Conservation (phyloP, 2,888 invertebrate genomes). For the Druceiella hillmani region DNA sequence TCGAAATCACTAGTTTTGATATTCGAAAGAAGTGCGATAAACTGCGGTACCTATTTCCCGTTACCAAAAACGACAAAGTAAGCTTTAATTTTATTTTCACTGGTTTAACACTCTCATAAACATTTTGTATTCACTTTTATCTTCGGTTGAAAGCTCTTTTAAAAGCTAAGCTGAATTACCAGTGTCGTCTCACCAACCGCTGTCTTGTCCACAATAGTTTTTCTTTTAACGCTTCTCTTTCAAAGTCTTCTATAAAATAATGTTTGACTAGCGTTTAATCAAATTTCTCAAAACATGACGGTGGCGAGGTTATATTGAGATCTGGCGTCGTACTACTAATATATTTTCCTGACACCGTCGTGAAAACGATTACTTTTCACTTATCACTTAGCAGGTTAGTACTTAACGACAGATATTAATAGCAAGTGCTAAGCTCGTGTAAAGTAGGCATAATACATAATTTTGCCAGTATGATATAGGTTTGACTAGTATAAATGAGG, state of each 20-base stretch:
- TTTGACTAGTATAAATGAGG: too few species aligned
- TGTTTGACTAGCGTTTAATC: conserved; percentile 12
- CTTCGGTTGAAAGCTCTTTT: background rate
- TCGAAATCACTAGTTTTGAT: conserved; percentile 10
- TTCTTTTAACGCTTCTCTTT: too few species aligned
- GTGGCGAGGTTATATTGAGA: conserved; percentile 10
- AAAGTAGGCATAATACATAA: background rate
- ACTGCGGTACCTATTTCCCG: conserved; percentile 6
- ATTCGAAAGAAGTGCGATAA: conserved; percentile 13
- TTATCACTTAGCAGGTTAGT: conserved; percentile 7
- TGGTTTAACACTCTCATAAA: conserved; percentile 3
- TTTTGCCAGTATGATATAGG: too few species aligned
- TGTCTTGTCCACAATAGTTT: conserved; percentile 18
- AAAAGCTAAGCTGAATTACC: background rate
- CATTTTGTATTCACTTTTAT: background rate
- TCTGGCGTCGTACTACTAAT: conserved; percentile 8
- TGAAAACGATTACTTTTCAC: conserved; percentile 15
- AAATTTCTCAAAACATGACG: conserved; percentile 12
- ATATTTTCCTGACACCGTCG: conserved; percentile 13
- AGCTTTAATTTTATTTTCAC: conserved; percentile 5
- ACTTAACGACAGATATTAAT: background rate
- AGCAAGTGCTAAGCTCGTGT: background rate
- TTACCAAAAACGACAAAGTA: conserved; percentile 7
- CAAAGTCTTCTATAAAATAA: conserved; percentile 12
- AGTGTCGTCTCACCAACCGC: conserved; percentile 13